Conservation (phyloP, 1,140 invertebrate species). For the Bombyx mori region ASM3026992v2 NC_085109.1:2934001-2934500, state of each 20-base stretch:
- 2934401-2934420: slow-evolving; percentile 49
- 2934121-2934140: too few species aligned
- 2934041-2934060: too few species aligned
- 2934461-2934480: slow-evolving; percentile 14
- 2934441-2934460: slow-evolving; percentile 18
- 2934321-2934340: slow-evolving; percentile 21
- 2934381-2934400: slow-evolving; percentile 48
- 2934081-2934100: too few species aligned
- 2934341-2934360: slow-evolving; percentile 53
- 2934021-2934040: too few species aligned
- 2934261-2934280: too few species aligned
- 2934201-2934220: neutral
- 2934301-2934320: slow-evolving; percentile 42
- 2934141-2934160: too few species aligned
- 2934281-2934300: slow-evolving; percentile 4
- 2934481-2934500: slow-evolving; percentile 6
- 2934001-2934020: too few species aligned
- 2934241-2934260: too few species aligned
- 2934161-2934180: too few species aligned
- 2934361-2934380: slow-evolving; percentile 53
- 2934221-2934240: slow-evolving; percentile 12
- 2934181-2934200: too few species aligned
- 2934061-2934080: too few species aligned
- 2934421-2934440: slow-evolving; percentile 31
- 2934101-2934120: too few species aligned